Conservation (phyloP, 2,888 invertebrate species). For the Smittia aterrima region DNA sequence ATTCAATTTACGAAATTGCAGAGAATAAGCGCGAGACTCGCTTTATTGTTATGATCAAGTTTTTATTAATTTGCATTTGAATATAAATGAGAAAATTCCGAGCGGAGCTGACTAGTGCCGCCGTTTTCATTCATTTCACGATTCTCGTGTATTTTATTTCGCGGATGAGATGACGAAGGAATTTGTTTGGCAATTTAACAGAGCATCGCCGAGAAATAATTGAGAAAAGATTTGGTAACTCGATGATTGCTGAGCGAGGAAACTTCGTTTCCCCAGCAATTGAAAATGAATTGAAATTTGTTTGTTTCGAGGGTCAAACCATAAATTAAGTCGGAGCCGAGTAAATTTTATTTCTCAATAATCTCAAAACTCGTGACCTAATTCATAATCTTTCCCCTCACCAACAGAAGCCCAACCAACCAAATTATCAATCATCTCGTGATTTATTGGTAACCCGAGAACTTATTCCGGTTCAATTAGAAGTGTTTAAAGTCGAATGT, state of each 20-base stretch:
- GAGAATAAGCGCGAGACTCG: neutral
- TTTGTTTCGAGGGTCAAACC: too few relatives aligned
- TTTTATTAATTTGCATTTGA: slow-evolving; percentile 31
- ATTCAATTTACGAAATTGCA: slow-evolving; percentile 26
- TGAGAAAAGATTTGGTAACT: too few relatives aligned
- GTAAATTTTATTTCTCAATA: too few relatives aligned
- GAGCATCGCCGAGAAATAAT: too few relatives aligned
- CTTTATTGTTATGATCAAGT: slow-evolving; percentile 32
- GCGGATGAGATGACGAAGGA: neutral
- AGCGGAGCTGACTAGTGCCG: neutral
- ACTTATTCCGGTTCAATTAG: slow-evolving; percentile 17
- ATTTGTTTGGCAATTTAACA: too few relatives aligned
- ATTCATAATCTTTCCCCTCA: too few relatives aligned
- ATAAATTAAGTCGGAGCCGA: too few relatives aligned
- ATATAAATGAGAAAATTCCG: slow-evolving; percentile 25
- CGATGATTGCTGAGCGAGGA: too few relatives aligned
- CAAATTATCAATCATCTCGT: slow-evolving; percentile 20
- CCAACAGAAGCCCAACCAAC: neutral
- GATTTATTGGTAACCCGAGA: slow-evolving; percentile 27
- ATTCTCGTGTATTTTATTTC: slow-evolving; percentile 15
- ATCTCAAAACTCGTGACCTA: too few relatives aligned
- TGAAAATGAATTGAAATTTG: too few relatives aligned
- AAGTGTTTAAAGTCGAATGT: slow-evolving; percentile 18
- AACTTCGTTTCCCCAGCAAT: too few relatives aligned
- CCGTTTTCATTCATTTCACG: neutral